A percentile compares a stretch with the other conserved stretches of the same genome.
phyloP scores from a whole-genome alignment of 2,888 invertebrate genomes.

The Zygogramma bicolorata region DNA sequence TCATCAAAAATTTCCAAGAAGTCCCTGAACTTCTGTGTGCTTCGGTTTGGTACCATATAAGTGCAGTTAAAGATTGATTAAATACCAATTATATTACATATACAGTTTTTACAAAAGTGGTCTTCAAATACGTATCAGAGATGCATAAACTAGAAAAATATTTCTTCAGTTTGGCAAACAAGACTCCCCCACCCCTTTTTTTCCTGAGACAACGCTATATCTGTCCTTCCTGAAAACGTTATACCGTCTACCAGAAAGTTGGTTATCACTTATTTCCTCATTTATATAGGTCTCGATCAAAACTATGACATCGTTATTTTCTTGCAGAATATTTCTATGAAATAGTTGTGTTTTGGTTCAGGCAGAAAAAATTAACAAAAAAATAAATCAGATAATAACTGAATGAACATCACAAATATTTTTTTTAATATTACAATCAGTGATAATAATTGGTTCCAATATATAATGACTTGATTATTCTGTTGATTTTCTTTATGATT shows the following conservation, averaged over 20 bases:
- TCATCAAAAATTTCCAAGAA: neutral
- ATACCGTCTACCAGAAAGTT: neutral
- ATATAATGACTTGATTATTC: too few species aligned
- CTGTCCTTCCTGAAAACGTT: constrained; percentile 5
- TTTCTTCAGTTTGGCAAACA: neutral
- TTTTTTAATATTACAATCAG: too few species aligned
- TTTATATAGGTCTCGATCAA: neutral
- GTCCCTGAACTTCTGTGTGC: neutral
- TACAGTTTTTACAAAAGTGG: constrained; percentile 1
- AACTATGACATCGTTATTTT: neutral
- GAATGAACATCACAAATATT: too few species aligned
- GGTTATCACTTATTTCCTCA: neutral
- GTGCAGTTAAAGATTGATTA: too few species aligned
- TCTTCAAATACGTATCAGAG: constrained; percentile 2
- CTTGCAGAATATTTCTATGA: neutral
- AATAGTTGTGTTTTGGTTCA: neutral
- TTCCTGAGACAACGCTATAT: neutral
- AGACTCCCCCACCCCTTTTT: neutral
- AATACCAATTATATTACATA: neutral
- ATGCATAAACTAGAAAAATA: neutral
- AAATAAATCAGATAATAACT: too few species aligned
- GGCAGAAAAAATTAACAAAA: too few species aligned
- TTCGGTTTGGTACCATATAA: neutral
- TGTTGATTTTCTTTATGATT: too few species aligned
- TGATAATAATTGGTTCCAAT: too few species aligned